phyloP scores from a whole-genome alignment of 2,888 invertebrate genomes.

The Pseudoips prasinana region DNA sequence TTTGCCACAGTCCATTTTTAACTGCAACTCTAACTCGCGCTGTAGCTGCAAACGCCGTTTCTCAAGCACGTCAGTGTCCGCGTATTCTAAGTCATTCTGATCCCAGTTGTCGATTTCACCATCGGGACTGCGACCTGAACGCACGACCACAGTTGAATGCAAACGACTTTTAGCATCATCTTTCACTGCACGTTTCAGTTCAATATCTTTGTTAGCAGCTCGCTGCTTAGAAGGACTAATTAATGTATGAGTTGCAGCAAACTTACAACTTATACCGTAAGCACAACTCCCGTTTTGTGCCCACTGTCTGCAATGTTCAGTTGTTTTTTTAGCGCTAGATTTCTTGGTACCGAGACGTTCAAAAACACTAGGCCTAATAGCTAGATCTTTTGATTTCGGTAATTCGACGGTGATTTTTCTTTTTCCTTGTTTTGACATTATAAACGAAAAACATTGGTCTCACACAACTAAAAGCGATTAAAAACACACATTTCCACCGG shows the following conservation, averaged over 20 bases:
- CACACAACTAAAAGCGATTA: conserved; percentile 49
- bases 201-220: conserved; percentile 84
- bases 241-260: conserved; percentile 87
- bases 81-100: conserved; percentile 90
- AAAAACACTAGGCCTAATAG: conserved; percentile 89
- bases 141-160: conserved; percentile 84
- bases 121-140: conserved; percentile 82
- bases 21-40: conserved; percentile 88
- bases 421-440: conserved; percentile 85
- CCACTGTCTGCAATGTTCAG: conserved; percentile 89
- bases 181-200: conserved; percentile 75
- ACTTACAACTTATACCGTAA: conserved; percentile 90
- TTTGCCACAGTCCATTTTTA: conserved; percentile 87
- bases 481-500: conserved; percentile 38
- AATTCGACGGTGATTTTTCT: conserved; percentile 90
- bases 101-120: conserved; percentile 89
- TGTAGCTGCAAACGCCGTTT: conserved; percentile 88
- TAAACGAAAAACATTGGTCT: conserved; percentile 74
- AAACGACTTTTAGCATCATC: conserved; percentile 85
- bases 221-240: conserved; percentile 89
- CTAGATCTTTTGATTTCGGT: conserved; percentile 85
- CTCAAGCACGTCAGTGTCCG: conserved; percentile 90
- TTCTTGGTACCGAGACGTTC: conserved; percentile 91
- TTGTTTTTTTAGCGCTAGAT: conserved; percentile 79
- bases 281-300: conserved; percentile 89